These are phyloP conservation scores for Chlorops oryzae DNA, from an alignment of 1,140 invertebrate genomes.

Conservation along the genomic window DNA sequence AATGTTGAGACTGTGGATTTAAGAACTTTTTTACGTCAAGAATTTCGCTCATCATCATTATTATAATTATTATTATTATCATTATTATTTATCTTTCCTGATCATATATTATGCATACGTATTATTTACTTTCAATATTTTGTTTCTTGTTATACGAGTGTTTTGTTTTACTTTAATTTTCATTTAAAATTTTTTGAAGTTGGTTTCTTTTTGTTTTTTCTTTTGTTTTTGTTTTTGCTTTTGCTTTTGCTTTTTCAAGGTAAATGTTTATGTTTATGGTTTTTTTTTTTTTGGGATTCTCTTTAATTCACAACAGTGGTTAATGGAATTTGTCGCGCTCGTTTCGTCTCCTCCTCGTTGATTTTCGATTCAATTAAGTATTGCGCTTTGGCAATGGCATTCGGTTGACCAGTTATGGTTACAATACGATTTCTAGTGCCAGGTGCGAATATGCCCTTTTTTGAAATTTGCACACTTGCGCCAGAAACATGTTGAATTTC, in stretches of 20 bases:
- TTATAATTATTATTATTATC: too few species aligned
- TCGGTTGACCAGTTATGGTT: slow-evolving; percentile 83
- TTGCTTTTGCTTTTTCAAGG: slow-evolving; percentile 5
- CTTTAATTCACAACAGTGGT: slow-evolving; percentile 58
- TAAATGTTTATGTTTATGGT: neutral
- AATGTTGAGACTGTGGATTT: too few species aligned
- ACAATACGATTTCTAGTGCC: slow-evolving; percentile 95
- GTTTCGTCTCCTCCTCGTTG: slow-evolving; percentile 88
- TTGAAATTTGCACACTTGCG: slow-evolving; percentile 96
- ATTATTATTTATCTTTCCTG: too few species aligned
- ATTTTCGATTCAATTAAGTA: slow-evolving; percentile 94
- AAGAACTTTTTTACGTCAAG: too few species aligned
- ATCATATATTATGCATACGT: too few species aligned
- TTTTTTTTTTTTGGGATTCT: slow-evolving; percentile 8
- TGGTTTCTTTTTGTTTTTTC: slow-evolving; percentile 11
- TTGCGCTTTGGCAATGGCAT: slow-evolving; percentile 82
- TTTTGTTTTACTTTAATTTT: too few species aligned
- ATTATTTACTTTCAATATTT: too few species aligned
- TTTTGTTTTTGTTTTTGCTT: slow-evolving; percentile 16
- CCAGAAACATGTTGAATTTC: slow-evolving; percentile 95
- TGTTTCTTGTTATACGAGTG: too few species aligned
- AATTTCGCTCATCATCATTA: too few species aligned
- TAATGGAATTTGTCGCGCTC: slow-evolving; percentile 80
- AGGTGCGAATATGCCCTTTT: slow-evolving; percentile 94
- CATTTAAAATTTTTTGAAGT: slow-evolving; percentile 21